Evolutionary conservation across 2,797 vertebrate genomes (phyloP), one percentile per base, ranked within the genome.

Genomic region (Pygocentrus nattereri): DNA sequence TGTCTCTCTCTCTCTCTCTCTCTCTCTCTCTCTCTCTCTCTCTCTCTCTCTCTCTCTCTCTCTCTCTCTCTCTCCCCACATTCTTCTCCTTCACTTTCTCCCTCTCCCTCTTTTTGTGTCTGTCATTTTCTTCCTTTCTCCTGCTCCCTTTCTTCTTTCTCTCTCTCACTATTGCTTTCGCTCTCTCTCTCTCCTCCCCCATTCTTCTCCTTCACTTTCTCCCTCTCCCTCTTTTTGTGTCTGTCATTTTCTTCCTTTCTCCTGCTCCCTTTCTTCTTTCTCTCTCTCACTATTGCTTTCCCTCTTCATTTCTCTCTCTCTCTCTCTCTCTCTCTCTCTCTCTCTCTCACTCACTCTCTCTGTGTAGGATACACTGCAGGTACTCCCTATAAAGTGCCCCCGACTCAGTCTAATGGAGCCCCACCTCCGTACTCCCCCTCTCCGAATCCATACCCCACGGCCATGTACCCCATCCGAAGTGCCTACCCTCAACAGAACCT

Each of bases 391-490:
- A 99, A 99, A 95, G 98, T 99, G 84, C 96, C 98, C 74, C 98
- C 98, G 0, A 96, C 96, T 89, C 98, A 99, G 95, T 97, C 95
- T 81, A 99, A 96, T 87, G 97, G 94, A 85, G 97, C 98, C 13
- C 98, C 98, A 13, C 98, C 98, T 76, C 98, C 98, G 25, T 99
- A 99, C 92, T 98, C 98, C 76, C 97, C 97, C 0, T 97, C 96
- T 59, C 97, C 98, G 0, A 98, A 96, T 83, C 97, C 97, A 0
- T 99, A 99, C 93, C 97, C 95, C 19, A 98, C 98, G 50, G 96
- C 98, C 73, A 98, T 99, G 97, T 99, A 99, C 93, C 98, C 98
- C 76, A 99, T 99, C 93, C 96, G 98, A 97, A 99, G 98, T 98
- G 98, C 98, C 97, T 99, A 99, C 89, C 98, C 98, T 85, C 98